These are phyloP conservation scores for Hippocampus mohnikei DNA, from an alignment of 2,113 vertebrate genomes.

Conservation along the genomic window DNA sequence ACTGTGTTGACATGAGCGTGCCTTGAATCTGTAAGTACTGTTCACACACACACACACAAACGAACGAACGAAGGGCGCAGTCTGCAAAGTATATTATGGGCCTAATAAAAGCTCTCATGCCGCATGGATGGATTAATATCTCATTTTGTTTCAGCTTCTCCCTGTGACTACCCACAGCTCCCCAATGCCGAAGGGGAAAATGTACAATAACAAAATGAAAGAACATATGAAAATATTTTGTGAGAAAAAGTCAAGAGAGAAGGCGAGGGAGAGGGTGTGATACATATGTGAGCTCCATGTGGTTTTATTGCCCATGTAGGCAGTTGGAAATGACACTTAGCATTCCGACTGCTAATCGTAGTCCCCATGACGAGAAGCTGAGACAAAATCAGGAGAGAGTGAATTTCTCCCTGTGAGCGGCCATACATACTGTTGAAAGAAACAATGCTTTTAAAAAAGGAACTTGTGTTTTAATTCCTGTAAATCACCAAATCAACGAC, in stretches of 20 bases:
- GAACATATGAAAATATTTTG: constrained; percentile 1
- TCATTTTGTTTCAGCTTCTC: constrained; percentile 55
- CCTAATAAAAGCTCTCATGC: constrained; percentile 62
- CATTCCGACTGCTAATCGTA: constrained; percentile 32
- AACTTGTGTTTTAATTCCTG: too few species aligned
- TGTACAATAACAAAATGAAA: constrained; percentile 14
- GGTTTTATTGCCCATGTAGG: constrained; percentile 20
- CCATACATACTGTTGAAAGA: too few species aligned
- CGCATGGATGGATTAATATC: constrained; percentile 53
- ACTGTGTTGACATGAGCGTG: constrained; percentile 43
- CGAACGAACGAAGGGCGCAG: constrained; percentile 6
- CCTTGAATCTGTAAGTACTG: constrained; percentile 37
- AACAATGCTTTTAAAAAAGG: too few species aligned
- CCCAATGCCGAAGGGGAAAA: not conserved
- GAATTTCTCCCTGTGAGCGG: too few species aligned
- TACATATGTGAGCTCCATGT: not conserved
- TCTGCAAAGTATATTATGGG: constrained; percentile 31
- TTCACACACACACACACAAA: not conserved
- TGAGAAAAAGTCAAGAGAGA: constrained; percentile 11
- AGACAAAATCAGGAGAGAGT: not conserved
- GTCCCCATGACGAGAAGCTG: constrained; percentile 32
- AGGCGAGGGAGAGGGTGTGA: not conserved
- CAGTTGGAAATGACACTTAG: constrained; percentile 19
- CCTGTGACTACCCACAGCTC: constrained; percentile 27
- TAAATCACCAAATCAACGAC: too few species aligned